Conservation (phyloP, 2,797 vertebrate species). For the Ctenosaura bakeri region DNA sequence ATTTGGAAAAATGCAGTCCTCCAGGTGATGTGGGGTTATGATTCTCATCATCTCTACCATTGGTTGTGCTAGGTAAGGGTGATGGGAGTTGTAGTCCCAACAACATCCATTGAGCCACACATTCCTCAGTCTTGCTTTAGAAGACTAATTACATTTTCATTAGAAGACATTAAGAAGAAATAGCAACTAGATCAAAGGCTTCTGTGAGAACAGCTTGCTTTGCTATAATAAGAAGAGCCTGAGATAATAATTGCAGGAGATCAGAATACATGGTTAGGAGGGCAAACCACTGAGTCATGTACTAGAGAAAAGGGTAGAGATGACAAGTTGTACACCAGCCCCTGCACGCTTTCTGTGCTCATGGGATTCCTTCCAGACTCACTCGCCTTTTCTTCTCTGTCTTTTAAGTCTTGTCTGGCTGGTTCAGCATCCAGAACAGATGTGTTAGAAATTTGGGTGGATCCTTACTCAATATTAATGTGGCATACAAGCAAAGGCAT, state of each 20-base stretch:
- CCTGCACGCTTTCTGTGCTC: not conserved
- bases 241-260: not conserved
- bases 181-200: not conserved
- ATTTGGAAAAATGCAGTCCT: no score
- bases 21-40: not conserved
- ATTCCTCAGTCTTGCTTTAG: no score
- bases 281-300: conserved; percentile 7
- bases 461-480: not conserved
- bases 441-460: not conserved
- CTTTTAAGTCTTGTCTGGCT: not conserved
- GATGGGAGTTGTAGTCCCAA: no score
- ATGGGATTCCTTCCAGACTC: not conserved
- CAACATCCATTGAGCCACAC: no score
- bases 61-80: not conserved
- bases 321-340: not conserved
- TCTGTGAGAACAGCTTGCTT: not conserved
- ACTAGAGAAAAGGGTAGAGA: not conserved
- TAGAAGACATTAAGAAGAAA: not conserved
- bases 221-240: not conserved
- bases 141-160: not conserved
- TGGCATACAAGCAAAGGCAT: not conserved
- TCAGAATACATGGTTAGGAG: not conserved
- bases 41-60: not conserved
- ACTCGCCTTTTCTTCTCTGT: not conserved
- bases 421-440: not conserved